These are phyloP conservation scores for Echinarachnius parma DNA, from an alignment of 53 echinoderm and acorn worm species.

Conservation along the genomic window DNA sequence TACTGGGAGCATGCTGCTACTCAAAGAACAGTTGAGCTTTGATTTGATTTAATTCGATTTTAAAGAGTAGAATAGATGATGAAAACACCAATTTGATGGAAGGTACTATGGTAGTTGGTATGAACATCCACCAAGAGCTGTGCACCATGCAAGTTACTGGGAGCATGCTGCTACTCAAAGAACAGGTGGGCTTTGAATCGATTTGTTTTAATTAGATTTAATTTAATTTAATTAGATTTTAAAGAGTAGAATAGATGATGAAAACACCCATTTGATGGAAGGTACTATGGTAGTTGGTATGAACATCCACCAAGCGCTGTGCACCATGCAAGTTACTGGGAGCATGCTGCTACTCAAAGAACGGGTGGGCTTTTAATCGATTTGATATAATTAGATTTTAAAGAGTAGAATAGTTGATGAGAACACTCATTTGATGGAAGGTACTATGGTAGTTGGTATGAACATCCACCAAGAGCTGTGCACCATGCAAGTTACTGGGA, in stretches of 20 bases:
- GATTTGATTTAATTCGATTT: not conserved
- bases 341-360: conserved; percentile 91
- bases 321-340: conserved; percentile 97
- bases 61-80: too few relatives aligned
- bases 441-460: conserved; percentile 92
- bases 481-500: conserved; percentile 95
- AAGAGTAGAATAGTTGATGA: too few relatives aligned
- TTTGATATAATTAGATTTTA: too few relatives aligned
- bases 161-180: conserved; percentile 86
- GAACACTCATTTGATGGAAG: too few relatives aligned
- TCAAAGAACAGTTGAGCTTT: conserved; percentile 82
- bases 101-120: conserved; percentile 89
- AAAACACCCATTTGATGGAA: too few relatives aligned
- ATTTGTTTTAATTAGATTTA: too few relatives aligned
- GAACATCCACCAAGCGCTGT: conserved; percentile 88
- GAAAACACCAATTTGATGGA: too few relatives aligned
- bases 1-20: conserved; percentile 91
- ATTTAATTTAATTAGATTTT: too few relatives aligned
- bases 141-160: conserved; percentile 99
- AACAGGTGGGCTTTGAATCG: conserved; percentile 93
- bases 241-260: too few relatives aligned
- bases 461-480: conserved; percentile 89
- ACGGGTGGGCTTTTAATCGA: too few relatives aligned
- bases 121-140: conserved; percentile 89
- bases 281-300: conserved; percentile 92